Evolutionary conservation across 2,797 vertebrate species (phyloP), one percentile per base, ranked within the genome.

Genomic region (Gobio occitaniae): DNA sequence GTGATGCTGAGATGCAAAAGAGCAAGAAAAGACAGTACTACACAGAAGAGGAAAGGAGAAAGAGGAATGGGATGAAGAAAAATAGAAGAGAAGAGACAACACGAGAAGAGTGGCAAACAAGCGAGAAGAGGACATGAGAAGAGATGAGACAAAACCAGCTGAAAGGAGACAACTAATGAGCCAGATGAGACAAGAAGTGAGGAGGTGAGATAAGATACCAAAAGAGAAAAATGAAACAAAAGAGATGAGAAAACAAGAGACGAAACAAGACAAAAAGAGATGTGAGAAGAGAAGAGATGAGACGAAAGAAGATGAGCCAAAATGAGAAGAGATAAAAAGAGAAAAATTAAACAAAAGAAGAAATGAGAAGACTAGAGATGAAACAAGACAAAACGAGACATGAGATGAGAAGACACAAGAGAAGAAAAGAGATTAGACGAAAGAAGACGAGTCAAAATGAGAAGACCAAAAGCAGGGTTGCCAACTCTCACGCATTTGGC

Each of bases 1-100:
- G 84, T 52, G 78, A 61, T 83, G 71, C 41, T 21, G 70, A 84
- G 75, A 81, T 79, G 78, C 79, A 81, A 41, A 84, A 66, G 59
- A 77, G 56, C 25, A 68, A 56, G 54, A 52, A 81, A 82, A 54
- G n/a, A 44, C 19, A 44, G 47, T 25, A 50, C 32, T 47, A 74
- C 32, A 71, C 38, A 38, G 69, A 81, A 47, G n/a, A n/a, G 68
- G 44, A 36, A 50, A 78, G 56, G 63, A 16, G 71, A 59, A 61
- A 66, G 21, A 78, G 69, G 17, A 82, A 47, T 19, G 16, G 48
- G 65, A 79, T 32, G 36, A 76, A n/a, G 82, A 79, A 38, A 52
- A 36, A 32, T 32, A 2, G 32, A 32, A 21, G 74, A 47, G 36
- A 25, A 16, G 63, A 56, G 29, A n/a, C 77, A 63, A 70, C 50